phyloP scores from a whole-genome alignment of 2,797 vertebrate genomes.

The Aphelocoma californica region DNA sequence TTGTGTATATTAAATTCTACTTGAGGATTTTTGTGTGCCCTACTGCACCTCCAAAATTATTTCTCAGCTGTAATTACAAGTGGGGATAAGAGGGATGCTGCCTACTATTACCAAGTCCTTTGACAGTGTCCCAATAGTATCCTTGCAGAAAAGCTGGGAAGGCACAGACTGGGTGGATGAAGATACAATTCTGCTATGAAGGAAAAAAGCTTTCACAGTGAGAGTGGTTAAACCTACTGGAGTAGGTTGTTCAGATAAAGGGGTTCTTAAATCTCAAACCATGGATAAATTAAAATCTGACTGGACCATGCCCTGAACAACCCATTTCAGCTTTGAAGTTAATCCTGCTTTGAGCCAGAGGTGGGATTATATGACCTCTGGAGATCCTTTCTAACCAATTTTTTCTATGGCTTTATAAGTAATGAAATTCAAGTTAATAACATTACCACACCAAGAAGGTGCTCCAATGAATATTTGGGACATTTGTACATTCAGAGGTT shows the following conservation, averaged over 20 bases:
- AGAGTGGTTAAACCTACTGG: not conserved
- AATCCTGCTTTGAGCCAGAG: not conserved
- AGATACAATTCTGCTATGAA: not conserved
- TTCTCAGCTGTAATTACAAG: not conserved
- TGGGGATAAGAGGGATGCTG: not conserved
- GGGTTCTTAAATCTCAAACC: not conserved
- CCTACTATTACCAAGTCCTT: not conserved
- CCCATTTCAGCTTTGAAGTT: not conserved
- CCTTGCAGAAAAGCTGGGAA: not conserved
- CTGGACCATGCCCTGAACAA: not conserved
- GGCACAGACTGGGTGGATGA: not conserved
- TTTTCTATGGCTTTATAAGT: not conserved
- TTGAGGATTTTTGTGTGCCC: not conserved
- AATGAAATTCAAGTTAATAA: not conserved
- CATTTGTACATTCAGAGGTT: not conserved
- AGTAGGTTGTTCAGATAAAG: not conserved
- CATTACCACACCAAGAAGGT: not conserved
- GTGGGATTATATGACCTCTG: not conserved
- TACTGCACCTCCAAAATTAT: not conserved
- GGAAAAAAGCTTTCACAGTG: not conserved
- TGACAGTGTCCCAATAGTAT: not conserved
- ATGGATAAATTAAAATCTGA: not conserved
- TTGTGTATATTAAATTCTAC: not conserved
- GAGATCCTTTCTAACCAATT: not conserved
- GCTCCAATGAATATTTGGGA: not conserved